These are phyloP conservation scores for Deilephila porcellus DNA, from an alignment of 2,888 invertebrate genomes.

Conservation along the genomic window DNA sequence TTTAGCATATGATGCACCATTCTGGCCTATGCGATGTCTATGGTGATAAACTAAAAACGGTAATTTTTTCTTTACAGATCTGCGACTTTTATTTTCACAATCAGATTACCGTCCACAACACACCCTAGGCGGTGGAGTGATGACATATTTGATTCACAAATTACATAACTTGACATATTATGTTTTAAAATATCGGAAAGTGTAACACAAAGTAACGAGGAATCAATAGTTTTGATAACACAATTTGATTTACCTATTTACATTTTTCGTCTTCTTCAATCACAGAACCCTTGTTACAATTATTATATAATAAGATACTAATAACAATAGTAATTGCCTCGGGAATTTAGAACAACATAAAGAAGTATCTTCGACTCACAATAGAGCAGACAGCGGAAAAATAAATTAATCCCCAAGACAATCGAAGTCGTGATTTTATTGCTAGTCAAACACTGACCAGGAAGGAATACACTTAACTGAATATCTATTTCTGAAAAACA, in stretches of 20 bases:
- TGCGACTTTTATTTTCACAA: no score
- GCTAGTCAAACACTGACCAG: background rate
- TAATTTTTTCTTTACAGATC: no score
- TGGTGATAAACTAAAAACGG: no score
- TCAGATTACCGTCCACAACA: no score
- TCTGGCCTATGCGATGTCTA: no score
- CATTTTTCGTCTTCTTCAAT: no score
- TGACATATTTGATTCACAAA: no score
- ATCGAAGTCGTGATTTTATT: background rate
- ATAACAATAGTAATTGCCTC: background rate
- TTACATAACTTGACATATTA: no score
- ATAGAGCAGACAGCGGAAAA: background rate
- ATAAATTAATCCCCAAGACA: conserved; percentile 7
- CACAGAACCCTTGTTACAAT: background rate
- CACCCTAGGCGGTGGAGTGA: background rate
- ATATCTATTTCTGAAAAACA: background rate
- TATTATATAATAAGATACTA: background rate
- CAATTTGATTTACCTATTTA: no score
- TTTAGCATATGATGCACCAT: no score
- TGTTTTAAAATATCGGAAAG: background rate
- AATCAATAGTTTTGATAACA: background rate
- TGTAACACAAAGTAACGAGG: background rate
- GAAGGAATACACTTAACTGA: background rate
- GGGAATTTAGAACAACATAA: background rate
- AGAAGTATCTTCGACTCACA: background rate